Base-by-base conservation (phyloP, 1,140 invertebrate species). In the Telenomus remus region DNA sequence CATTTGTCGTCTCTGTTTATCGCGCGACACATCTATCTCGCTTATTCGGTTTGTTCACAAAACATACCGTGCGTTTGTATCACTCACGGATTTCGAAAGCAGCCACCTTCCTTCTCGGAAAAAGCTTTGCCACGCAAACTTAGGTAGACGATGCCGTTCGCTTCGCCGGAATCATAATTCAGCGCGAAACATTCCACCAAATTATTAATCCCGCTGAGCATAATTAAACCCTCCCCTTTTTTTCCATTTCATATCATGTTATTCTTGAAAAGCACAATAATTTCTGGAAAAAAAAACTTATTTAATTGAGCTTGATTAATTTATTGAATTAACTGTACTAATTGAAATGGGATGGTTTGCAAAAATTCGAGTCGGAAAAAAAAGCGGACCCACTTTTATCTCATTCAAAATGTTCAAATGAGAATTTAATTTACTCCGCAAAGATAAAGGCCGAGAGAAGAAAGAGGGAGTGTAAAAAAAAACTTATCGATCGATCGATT, bases 11-110 rank as follows among this genome's bases (percentile, higher is more conserved):
- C 57, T 65, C 50, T 33, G 51, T 63, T 39, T 42, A 43, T 46
- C 55, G 10, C 49, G 6, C 46, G n/a, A 4, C 8, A 11, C 33
- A 37, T 33, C 47, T 53, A 13, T 56, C 51, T 37, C 35, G 34
- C 44, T 12, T 13, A 15, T n/a, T 49, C 37, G 43, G 33, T 53
- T 65, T 47, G 64, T 63, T 69, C 42, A 70, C 51, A 50, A 75
- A 75, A 77, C 47, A 27, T 27, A 49, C 71, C 44, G 51, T 35
- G 68, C 60, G 76, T 64, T 75, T 73, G 53, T 70, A 74, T 73
- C 75, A 77, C 54, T 75, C 60, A 55, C 65, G 71, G 51, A 78
- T 80, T 81, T 81, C 76, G 78, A 80, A 81, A 79, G 78, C 75
- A 64, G 75, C 61, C 19, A 61, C 76, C 73, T 76, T 71, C 56